A percentile compares a stretch with the other conserved stretches of the same genome.
These are phyloP conservation scores for Drosophila limbata DNA, from an alignment of 2,888 invertebrate species.

Conservation along the genomic window DNA sequence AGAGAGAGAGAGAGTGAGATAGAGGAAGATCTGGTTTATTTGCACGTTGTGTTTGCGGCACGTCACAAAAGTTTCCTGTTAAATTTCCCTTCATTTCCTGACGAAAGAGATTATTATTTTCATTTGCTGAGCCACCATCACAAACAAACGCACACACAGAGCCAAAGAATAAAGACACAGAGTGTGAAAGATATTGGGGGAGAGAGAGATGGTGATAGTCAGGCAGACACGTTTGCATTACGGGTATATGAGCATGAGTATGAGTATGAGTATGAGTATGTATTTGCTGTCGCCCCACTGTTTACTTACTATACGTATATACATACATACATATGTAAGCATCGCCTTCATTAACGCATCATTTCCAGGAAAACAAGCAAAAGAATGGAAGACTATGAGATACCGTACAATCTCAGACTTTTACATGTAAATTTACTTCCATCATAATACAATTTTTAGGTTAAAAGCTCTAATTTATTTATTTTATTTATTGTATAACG, in stretches of 20 bases:
- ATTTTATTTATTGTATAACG: not conserved
- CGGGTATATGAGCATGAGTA: conserved; percentile 19
- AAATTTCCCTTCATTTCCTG: conserved; percentile 81
- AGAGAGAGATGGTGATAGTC: conserved; percentile 1
- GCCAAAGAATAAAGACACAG: conserved; percentile 6
- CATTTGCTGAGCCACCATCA: conserved; percentile 56
- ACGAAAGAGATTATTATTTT: conserved; percentile 79
- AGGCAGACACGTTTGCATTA: conserved; percentile 21
- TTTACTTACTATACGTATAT: conserved; percentile 53
- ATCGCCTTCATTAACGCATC: conserved; percentile 76
- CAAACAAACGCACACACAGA: conserved; percentile 25
- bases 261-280: conserved; percentile 1
- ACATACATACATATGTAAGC: conserved; percentile 36
- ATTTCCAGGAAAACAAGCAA: conserved; percentile 40
- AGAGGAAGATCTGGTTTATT: conserved; percentile 48
- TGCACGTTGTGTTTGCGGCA: conserved; percentile 72
- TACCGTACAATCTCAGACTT: not conserved
- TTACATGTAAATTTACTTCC: too few species aligned
- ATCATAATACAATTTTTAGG: too few species aligned
- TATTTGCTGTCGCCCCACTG: conserved; percentile 58
- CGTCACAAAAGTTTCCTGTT: conserved; percentile 80
- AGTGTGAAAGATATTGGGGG: not conserved
- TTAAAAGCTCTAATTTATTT: not conserved
- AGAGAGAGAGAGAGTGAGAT: not conserved
- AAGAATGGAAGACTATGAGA: not conserved